A percentile compares a stretch with the other conserved stretches of the same genome.
These are phyloP conservation scores for Cosmorhoe ocellata DNA, from an alignment of 2,888 invertebrate genomes.

Conservation along the genomic window DNA sequence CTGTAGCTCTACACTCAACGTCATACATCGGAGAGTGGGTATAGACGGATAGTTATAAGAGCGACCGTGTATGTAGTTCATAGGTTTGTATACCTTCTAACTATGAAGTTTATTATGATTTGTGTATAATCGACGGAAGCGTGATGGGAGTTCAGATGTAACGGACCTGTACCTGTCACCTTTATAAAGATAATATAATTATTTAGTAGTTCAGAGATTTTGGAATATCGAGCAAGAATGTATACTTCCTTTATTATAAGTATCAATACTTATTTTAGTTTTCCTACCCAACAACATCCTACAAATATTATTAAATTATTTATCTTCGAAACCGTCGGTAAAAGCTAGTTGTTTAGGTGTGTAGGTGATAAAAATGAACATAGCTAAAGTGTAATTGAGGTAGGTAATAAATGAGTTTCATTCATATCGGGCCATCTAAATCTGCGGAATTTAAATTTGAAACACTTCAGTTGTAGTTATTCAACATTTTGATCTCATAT, in stretches of 20 bases:
- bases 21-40: constrained; percentile 67
- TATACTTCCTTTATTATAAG: too few relatives aligned
- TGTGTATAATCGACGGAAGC: constrained; percentile 68
- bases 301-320: too few relatives aligned
- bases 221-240: constrained; percentile 20
- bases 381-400: background rate
- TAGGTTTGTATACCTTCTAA: constrained; percentile 62
- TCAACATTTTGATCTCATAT: constrained; percentile 21
- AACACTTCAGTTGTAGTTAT: constrained; percentile 28
- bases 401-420: constrained; percentile 2
- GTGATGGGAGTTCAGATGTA: constrained; percentile 65
- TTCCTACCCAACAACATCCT: too few relatives aligned
- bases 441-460: constrained; percentile 50
- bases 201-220: constrained; percentile 43
- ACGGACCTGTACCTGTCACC: constrained; percentile 55
- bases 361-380: too few relatives aligned
- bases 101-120: constrained; percentile 72
- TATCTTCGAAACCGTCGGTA: too few relatives aligned
- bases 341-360: too few relatives aligned
- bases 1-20: constrained; percentile 64
- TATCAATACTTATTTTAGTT: too few relatives aligned
- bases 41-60: constrained; percentile 61
- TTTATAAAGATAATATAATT: constrained; percentile 52
- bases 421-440: constrained; percentile 43
- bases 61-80: constrained; percentile 44